These are phyloP conservation scores for Nixonia krombeini DNA, from an alignment of 1,140 invertebrate species.

Conservation along the genomic window DNA sequence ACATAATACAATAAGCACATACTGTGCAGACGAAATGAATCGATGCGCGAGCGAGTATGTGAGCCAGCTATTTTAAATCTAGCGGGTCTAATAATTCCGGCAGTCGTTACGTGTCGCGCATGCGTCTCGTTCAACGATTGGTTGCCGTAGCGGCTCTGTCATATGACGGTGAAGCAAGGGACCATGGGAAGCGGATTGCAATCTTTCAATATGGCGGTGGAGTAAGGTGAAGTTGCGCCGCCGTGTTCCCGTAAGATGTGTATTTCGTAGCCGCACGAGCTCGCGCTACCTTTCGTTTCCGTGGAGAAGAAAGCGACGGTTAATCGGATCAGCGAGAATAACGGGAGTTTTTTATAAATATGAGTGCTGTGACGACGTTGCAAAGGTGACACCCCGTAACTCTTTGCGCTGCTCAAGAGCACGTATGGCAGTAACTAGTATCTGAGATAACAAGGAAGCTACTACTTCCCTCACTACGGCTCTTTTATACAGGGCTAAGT, in stretches of 20 bases:
- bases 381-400: constrained; percentile 59
- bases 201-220: constrained; percentile 66
- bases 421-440: too few species aligned
- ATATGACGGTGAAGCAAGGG: constrained; percentile 61
- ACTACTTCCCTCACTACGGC: too few species aligned
- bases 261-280: constrained; percentile 50
- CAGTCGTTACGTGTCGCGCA: too few species aligned
- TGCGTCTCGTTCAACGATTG: constrained; percentile 37
- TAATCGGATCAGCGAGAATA: constrained; percentile 23
- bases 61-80: too few species aligned
- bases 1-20: too few species aligned
- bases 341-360: constrained; percentile 52
- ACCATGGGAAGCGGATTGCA: constrained; percentile 59
- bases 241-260: constrained; percentile 60
- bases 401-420: too few species aligned
- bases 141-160: constrained; percentile 51
- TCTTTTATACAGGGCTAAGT: too few species aligned
- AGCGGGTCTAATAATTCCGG: too few species aligned
- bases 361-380: constrained; percentile 50
- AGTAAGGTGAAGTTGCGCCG: constrained; percentile 60
- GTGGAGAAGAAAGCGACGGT: constrained; percentile 35
- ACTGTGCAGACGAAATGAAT: too few species aligned
- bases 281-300: constrained; percentile 14
- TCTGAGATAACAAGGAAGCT: too few species aligned
- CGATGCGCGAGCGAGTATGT: too few species aligned